These are phyloP conservation scores for Neelides sp. DNA, from an alignment of 1,140 invertebrate genomes.

Conservation along the genomic window DNA sequence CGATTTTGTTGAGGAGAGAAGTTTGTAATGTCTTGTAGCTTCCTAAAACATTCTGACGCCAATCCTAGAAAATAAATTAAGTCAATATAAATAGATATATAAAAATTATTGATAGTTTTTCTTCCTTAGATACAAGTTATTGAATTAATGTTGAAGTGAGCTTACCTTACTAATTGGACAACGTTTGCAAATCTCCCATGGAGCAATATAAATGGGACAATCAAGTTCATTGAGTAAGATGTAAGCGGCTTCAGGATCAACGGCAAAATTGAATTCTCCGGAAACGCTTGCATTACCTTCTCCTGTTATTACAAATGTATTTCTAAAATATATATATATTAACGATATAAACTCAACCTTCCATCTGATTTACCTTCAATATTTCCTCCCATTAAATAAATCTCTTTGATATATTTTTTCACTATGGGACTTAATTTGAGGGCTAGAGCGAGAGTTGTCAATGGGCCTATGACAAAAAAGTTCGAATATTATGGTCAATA, in stretches of 20 bases:
- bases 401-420: conserved; percentile 44
- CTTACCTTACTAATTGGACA: no score
- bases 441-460: conserved; percentile 62
- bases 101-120: no score
- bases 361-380: conserved; percentile 53
- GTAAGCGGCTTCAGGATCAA: conserved; percentile 61
- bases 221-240: conserved; percentile 46
- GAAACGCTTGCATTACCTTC: conserved; percentile 50
- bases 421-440: conserved; percentile 52
- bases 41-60: conserved; percentile 41
- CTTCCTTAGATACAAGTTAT: no score
- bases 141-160: no score
- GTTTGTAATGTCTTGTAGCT: conserved; percentile 36
- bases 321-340: neutral
- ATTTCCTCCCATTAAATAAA: conserved; percentile 67
- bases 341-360: conserved; percentile 12
- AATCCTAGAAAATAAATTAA: no score
- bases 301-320: conserved; percentile 35
- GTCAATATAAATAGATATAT: no score
- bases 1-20: conserved; percentile 42
- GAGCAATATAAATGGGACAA: conserved; percentile 46
- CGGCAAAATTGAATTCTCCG: conserved; percentile 67
- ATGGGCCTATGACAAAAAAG: no score
- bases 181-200: conserved; percentile 52
- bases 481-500: no score